Percentiles rank a stretch among this genome's conserved stretches.
Evolutionary conservation across 2,888 invertebrate species (phyloP).

Genomic region (Lasiommata megera): DNA sequence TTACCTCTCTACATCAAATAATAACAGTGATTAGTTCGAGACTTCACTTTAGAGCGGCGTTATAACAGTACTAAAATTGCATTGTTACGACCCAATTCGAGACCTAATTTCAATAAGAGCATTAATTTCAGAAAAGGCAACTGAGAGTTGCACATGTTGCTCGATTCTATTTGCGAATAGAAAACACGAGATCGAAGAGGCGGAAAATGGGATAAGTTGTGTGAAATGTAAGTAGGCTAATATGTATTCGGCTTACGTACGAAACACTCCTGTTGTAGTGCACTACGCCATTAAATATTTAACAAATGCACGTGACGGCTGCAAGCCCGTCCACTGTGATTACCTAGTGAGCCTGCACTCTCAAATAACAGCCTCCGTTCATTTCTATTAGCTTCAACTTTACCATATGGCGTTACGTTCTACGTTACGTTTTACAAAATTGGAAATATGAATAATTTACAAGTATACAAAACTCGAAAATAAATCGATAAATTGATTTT

Average conservation of each 20-base stretch:
- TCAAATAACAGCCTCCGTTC: constrained; percentile 24
- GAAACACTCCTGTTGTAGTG: constrained; percentile 37
- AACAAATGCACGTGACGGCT: constrained; percentile 52
- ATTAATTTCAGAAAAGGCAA: constrained; percentile 29
- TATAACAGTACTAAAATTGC: constrained; percentile 16
- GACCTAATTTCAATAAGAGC: constrained; percentile 26
- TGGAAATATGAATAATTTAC: constrained; percentile 9
- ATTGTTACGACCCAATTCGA: constrained; percentile 27
- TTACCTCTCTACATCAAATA: neutral
- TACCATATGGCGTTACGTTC: constrained; percentile 9
- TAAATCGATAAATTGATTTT: too few species aligned
- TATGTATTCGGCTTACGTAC: constrained; percentile 37
- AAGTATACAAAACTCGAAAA: neutral
- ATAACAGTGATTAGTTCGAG: neutral
- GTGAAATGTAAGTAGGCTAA: constrained; percentile 25
- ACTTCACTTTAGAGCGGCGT: constrained; percentile 1
- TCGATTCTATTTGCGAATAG: constrained; percentile 26
- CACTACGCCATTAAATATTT: constrained; percentile 62
- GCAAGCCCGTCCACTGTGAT: constrained; percentile 49
- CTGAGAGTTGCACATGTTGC: constrained; percentile 29
- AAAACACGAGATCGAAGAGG: constrained; percentile 27
- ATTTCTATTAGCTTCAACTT: constrained; percentile 27
- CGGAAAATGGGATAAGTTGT: constrained; percentile 28
- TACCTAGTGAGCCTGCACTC: constrained; percentile 36
- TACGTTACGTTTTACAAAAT: constrained; percentile 8